Base-by-base conservation (phyloP, 2,888 invertebrate genomes). In the Megamerina dolium region DNA sequence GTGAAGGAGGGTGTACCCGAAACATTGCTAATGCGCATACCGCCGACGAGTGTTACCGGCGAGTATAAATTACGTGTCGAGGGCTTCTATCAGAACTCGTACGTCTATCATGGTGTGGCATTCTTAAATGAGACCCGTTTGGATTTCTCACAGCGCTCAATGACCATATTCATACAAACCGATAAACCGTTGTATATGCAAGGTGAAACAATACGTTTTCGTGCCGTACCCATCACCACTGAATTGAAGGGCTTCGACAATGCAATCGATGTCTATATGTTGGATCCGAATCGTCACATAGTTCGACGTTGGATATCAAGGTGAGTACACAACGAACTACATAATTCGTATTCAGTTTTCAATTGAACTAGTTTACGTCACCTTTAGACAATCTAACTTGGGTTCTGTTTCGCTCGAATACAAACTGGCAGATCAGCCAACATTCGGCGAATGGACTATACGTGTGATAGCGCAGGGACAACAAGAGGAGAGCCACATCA, bases 181-280 rank as follows among this genome's bases (percentile, higher is more conserved):
- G 93, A 95, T 67, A 93, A 93, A 64, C 95, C 95, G 0, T 81
- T 94, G 5, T 96, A 96, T 63, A 92, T 85, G 82, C 94, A 95
- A 70, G 84, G 87, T 5, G 89, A 95, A 69, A 87, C 77, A 78
- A 88, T 94, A 2, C 79, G 83, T 43, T 93, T 96, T 70, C 82
- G 96, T 30, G 83, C 90, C 6, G 87, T 96, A 53, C 95, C 95
- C 0, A 90, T 96, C 58, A 87, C 88, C 61, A 92, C 92, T 0
- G 91, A 93, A 63, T 73, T 96, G 52, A 88, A 87, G 68, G 88
- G 94, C 0, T 92, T 89, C 66, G 86, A 89, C 52, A 87, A 87
- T 64, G 87, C 93, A 14, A 81, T 96, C 38, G 93, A 95, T 67
- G 87, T 95, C 2, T 94, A 82, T 66, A 88, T 95, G 75, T 70